Conservation (phyloP, 2,888 invertebrate species). For the Agonopterix arenella region DNA sequence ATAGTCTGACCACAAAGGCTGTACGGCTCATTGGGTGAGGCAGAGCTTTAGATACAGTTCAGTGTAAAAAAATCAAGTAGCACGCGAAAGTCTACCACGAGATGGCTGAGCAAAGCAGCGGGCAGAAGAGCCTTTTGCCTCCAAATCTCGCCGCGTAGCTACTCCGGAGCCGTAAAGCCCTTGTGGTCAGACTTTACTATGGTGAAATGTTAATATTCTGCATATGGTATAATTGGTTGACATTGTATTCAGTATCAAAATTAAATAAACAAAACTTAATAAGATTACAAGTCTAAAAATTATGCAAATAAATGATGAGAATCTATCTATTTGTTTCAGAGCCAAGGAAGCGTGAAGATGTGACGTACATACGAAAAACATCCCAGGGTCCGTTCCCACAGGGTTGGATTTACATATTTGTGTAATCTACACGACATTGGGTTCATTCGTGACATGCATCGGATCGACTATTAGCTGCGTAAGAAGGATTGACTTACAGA, state of each 20-base stretch:
- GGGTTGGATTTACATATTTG: slow-evolving; percentile 55
- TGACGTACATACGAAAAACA: slow-evolving; percentile 20
- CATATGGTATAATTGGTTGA: too few species aligned
- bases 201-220: too few species aligned
- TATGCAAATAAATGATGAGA: slow-evolving; percentile 28
- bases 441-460: slow-evolving; percentile 62
- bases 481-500: slow-evolving; percentile 27
- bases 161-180: too few species aligned
- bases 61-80: too few species aligned
- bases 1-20: too few species aligned
- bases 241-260: not conserved
- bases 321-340: slow-evolving; percentile 53
- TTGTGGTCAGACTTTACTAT: too few species aligned
- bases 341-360: slow-evolving; percentile 16
- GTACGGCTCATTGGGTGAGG: too few species aligned
- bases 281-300: not conserved
- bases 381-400: slow-evolving; percentile 18
- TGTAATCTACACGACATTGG: slow-evolving; percentile 57
- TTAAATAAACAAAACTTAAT: not conserved
- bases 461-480: slow-evolving; percentile 38
- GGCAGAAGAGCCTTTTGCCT: too few species aligned
- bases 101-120: too few species aligned
- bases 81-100: too few species aligned
- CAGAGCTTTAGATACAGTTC: too few species aligned
- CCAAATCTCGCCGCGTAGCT: too few species aligned